A percentile compares a stretch with the other conserved stretches of the same genome.
phyloP scores from a whole-genome alignment of 2,888 invertebrate genomes.

The Saturnia pavonia region DNA sequence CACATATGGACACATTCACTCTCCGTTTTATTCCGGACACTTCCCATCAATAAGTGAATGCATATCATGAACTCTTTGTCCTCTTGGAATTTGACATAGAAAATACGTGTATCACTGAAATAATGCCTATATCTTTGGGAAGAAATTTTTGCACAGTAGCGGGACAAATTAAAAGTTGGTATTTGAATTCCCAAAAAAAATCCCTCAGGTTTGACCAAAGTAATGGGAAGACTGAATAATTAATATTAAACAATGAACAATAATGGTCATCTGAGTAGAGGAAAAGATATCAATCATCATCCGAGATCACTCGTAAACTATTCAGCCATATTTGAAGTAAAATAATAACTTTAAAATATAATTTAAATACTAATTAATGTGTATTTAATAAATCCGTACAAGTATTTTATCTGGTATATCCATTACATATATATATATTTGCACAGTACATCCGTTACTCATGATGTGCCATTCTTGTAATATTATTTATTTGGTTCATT shows the following conservation, averaged over 20 bases:
- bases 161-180: neutral
- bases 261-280: neutral
- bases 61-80: too few relatives aligned
- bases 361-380: too few relatives aligned
- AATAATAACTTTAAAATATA: too few relatives aligned
- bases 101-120: too few relatives aligned
- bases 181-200: neutral
- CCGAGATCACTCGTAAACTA: neutral
- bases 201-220: neutral
- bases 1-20: too few relatives aligned
- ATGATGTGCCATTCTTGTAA: slow-evolving; percentile 7
- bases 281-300: too few relatives aligned
- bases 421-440: neutral
- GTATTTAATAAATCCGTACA: neutral
- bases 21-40: too few relatives aligned
- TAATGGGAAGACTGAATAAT: slow-evolving; percentile 8
- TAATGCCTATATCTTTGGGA: too few relatives aligned
- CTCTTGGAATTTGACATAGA: too few relatives aligned
- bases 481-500: neutral
- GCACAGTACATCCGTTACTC: neutral
- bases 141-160: too few relatives aligned
- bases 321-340: neutral
- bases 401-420: neutral
- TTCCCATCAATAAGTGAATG: too few relatives aligned
- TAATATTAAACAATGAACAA: neutral